phyloP scores from a whole-genome alignment of 2,797 vertebrate species.

The Clamator glandarius region DNA sequence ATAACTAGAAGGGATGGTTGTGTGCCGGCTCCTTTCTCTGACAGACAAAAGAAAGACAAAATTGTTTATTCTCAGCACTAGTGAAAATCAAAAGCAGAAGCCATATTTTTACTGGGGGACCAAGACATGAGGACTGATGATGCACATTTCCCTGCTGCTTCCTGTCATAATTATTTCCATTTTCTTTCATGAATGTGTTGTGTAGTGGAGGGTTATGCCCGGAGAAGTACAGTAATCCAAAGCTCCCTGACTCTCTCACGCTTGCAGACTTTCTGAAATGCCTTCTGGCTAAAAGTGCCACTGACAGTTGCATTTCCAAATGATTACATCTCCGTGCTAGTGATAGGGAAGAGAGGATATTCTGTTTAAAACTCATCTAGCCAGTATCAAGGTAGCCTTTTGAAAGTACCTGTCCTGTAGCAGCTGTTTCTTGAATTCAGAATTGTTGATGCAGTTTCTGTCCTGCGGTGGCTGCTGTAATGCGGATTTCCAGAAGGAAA shows the following conservation, averaged over 20 bases:
- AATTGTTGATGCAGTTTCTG: neutral
- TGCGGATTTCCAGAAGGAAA: neutral
- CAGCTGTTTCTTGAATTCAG: neutral
- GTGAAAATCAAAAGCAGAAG: slow-evolving; percentile 45
- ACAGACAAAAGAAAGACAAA: neutral
- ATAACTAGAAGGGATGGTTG: neutral
- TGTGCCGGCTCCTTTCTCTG: neutral
- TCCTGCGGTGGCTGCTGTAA: neutral
- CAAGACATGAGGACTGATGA: neutral
- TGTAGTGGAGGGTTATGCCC: neutral
- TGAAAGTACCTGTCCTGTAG: neutral
- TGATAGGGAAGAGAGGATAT: neutral
- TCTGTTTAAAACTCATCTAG: neutral
- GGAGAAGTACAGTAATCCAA: neutral
- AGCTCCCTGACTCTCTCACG: rapidly evolving
- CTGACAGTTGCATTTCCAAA: neutral
- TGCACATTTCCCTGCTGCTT: slow-evolving; percentile 7
- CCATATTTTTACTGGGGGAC: neutral
- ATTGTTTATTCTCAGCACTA: neutral
- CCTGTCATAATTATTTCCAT: slow-evolving; percentile 21
- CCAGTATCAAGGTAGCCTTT: neutral
- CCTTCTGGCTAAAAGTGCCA: neutral
- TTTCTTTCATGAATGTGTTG: neutral
- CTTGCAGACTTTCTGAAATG: neutral
- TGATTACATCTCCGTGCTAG: neutral